Evolutionary conservation across 2,797 vertebrate genomes (phyloP).

Genomic region (Rachycentron canadum): DNA sequence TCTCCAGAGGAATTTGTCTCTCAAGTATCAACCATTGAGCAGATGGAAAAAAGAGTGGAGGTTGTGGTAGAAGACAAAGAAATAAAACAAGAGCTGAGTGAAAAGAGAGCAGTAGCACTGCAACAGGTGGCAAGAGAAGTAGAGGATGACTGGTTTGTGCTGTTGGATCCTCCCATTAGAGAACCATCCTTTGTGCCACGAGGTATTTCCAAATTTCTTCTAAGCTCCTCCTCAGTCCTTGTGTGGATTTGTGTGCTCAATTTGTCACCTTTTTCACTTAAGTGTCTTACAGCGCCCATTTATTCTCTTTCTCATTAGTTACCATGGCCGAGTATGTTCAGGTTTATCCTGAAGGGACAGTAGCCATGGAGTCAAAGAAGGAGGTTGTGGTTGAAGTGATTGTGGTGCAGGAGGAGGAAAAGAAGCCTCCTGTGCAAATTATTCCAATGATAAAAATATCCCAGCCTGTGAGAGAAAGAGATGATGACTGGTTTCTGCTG

Average conservation of each 20-base stretch:
- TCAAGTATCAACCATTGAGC: slow-evolving; percentile 32
- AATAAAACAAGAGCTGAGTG: slow-evolving; percentile 21
- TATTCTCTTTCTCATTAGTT: slow-evolving; percentile 56
- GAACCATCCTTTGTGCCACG: slow-evolving; percentile 44
- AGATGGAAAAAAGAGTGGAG: slow-evolving; percentile 30
- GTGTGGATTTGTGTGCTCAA: background rate
- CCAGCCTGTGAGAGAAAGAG: slow-evolving; percentile 48
- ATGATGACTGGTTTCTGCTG: slow-evolving; percentile 77
- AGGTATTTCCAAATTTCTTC: slow-evolving; percentile 60
- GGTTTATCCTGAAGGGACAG: slow-evolving; percentile 42
- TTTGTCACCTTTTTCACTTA: background rate
- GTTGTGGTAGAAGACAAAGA: slow-evolving; percentile 40
- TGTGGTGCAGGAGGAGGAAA: slow-evolving; percentile 39
- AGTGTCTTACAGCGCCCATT: slow-evolving; percentile 10
- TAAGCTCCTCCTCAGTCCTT: background rate
- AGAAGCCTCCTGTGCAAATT: slow-evolving; percentile 17
- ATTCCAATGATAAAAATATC: slow-evolving; percentile 46
- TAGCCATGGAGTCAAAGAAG: slow-evolving; percentile 30
- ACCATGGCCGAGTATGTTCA: slow-evolving; percentile 30
- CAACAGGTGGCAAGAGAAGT: slow-evolving; percentile 29
- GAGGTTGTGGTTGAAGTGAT: slow-evolving; percentile 46
- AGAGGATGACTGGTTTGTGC: slow-evolving; percentile 78
- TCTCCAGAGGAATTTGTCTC: slow-evolving; percentile 32
- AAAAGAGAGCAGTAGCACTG: slow-evolving; percentile 3
- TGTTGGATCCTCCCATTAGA: slow-evolving; percentile 66